Base-by-base conservation (phyloP, 2,113 vertebrate genomes). In the Pomatostomus ruficeps region DNA sequence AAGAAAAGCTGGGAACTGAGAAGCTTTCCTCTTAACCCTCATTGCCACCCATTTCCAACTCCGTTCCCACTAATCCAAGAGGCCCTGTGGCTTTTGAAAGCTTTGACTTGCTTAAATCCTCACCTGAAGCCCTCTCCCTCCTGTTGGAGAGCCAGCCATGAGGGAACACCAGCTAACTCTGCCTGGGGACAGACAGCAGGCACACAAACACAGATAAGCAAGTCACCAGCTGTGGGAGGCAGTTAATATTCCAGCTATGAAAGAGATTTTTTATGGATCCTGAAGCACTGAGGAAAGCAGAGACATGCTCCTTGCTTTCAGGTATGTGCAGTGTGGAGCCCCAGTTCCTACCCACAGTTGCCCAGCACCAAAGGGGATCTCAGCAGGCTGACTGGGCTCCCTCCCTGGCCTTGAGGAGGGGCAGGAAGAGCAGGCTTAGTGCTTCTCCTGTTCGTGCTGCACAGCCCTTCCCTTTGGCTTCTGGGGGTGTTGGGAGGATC, bases 101-200 rank as follows among this genome's bases (percentile, higher is more conserved):
- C 29, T 49, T 48, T 70, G 46, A 74, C 51, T 74, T 71, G 55
- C 46, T 49, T n/a, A n/a, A 67, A 85, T 36, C 33, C 28, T 28
- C n/a, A 12, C 42, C 25, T 29, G 66, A 85, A 48, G 24, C 42
- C 26, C 12, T 33, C 10, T 77, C 16, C 6, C 9, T 62, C 28
- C 63, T 33, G n/a, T 9, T 9, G 0, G 2, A 15, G 8, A 17
- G 54, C 22, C 76, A 78, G 57, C 24, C 24, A 0, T 9, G 43
- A 23, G 35, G 52, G 35, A 84, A 38, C 23, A 7, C 24, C 0
- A 0, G 52, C 36, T 31, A 21, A 10, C 70, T 29, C 70, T 62
- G 58, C 76, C 67, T 33, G 18, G 51, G 51, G 22, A 35, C 36
- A 24, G 19, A 24, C 8, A 51, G 40, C 43, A 72, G 58, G 38